Conservation (phyloP, 2,888 invertebrate genomes). For the Papilio gigon region DNA sequence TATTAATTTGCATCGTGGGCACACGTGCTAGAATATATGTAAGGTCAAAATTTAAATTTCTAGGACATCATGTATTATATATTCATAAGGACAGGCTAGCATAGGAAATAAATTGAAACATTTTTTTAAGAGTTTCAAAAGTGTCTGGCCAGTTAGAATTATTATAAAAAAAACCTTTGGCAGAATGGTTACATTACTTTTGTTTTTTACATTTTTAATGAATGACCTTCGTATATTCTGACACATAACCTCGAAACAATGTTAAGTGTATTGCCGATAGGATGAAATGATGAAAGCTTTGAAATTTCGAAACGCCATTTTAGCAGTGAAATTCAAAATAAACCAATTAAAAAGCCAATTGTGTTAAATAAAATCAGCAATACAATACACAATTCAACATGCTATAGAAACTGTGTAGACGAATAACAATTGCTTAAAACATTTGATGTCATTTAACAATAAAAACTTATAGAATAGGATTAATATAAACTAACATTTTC, state of each 20-base stretch:
- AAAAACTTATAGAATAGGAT: slow-evolving; percentile 41
- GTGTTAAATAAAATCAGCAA: slow-evolving; percentile 69
- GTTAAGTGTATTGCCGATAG: slow-evolving; percentile 74
- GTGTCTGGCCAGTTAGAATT: neutral
- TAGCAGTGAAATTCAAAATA: slow-evolving; percentile 50
- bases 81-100: neutral
- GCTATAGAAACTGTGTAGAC: slow-evolving; percentile 47
- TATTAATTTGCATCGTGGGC: slow-evolving; percentile 15
- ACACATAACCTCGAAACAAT: slow-evolving; percentile 53
- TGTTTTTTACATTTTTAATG: slow-evolving; percentile 35
- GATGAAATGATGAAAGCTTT: slow-evolving; percentile 64
- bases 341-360: slow-evolving; percentile 66
- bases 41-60: slow-evolving; percentile 15
- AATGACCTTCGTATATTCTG: slow-evolving; percentile 39
- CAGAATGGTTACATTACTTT: neutral
- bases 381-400: slow-evolving; percentile 61
- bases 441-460: slow-evolving; percentile 17
- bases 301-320: slow-evolving; percentile 62
- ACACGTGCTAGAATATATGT: slow-evolving; percentile 35
- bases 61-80: neutral
- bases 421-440: slow-evolving; percentile 36
- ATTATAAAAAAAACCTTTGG: neutral
- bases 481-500: neutral
- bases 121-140: neutral
- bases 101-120: neutral